These are phyloP conservation scores for Strix aluco DNA, from an alignment of 2,113 vertebrate species.

Conservation along the genomic window DNA sequence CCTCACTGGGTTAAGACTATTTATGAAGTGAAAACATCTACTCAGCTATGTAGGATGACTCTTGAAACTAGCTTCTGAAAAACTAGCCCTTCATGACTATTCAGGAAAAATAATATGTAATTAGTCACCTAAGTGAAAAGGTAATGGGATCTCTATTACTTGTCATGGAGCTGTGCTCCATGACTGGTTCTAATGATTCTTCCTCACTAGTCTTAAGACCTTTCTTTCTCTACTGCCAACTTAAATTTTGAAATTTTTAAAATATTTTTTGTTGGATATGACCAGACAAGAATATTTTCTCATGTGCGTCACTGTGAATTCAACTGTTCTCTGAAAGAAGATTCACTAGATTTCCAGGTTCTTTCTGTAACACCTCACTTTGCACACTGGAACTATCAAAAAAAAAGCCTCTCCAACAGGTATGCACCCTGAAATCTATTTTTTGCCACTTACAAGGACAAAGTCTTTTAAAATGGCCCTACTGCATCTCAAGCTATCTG, in stretches of 20 bases:
- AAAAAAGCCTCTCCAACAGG: neutral
- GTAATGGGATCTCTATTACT: neutral
- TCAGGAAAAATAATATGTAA: neutral
- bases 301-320: neutral
- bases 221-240: neutral
- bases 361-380: neutral
- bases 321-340: neutral
- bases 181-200: neutral
- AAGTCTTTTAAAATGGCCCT: neutral
- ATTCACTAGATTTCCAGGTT: neutral
- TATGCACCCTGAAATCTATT: neutral
- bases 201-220: neutral
- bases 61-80: neutral
- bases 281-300: neutral
- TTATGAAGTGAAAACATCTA: neutral
- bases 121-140: neutral
- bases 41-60: neutral
- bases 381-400: neutral
- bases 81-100: neutral
- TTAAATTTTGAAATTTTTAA: neutral
- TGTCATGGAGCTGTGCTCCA: neutral
- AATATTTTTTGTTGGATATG: neutral
- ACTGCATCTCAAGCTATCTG: neutral
- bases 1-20: neutral
- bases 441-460: neutral